Conservation (phyloP, 2,888 invertebrate genomes). For the Drosophila infuscata region DNA sequence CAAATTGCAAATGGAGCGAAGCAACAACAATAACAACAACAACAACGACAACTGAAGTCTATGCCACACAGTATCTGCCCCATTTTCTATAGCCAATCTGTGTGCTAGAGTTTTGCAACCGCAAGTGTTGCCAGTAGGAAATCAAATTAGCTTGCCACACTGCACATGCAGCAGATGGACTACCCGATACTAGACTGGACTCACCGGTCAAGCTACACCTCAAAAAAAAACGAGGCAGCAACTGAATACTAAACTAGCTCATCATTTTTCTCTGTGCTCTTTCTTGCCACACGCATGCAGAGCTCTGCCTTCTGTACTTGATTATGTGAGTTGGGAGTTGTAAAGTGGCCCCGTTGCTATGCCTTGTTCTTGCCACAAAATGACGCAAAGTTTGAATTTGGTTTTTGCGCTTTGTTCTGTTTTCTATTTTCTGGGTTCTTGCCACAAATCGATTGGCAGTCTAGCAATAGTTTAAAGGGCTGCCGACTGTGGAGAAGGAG, state of each 20-base stretch:
- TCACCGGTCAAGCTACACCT: conserved; percentile 10
- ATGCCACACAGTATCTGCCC: conserved; percentile 20
- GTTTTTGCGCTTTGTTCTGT: conserved; percentile 29
- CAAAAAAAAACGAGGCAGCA: neutral
- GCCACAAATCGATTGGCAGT: conserved; percentile 52
- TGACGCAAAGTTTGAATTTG: conserved; percentile 33
- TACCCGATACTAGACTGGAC: conserved; percentile 11
- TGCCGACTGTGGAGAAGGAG: neutral
- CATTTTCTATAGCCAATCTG: conserved; percentile 43
- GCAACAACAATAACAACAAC: conserved; percentile 17
- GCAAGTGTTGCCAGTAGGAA: conserved; percentile 79
- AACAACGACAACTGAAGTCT: conserved; percentile 30
- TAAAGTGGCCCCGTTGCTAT: conserved; percentile 23
- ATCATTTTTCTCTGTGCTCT: neutral
- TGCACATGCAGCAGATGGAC: conserved; percentile 48
- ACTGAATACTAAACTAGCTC: neutral
- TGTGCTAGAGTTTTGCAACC: conserved; percentile 53
- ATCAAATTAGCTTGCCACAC: conserved; percentile 75
- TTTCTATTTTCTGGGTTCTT: neutral
- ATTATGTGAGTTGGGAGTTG: conserved; percentile 50
- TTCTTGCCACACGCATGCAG: conserved; percentile 54
- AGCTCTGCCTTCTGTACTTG: conserved; percentile 23
- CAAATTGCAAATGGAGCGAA: conserved; percentile 75
- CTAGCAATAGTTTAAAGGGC: conserved; percentile 3
- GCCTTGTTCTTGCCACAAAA: neutral